Conservation (phyloP, 2,797 vertebrate species). For the Clarias fuscus region DNA sequence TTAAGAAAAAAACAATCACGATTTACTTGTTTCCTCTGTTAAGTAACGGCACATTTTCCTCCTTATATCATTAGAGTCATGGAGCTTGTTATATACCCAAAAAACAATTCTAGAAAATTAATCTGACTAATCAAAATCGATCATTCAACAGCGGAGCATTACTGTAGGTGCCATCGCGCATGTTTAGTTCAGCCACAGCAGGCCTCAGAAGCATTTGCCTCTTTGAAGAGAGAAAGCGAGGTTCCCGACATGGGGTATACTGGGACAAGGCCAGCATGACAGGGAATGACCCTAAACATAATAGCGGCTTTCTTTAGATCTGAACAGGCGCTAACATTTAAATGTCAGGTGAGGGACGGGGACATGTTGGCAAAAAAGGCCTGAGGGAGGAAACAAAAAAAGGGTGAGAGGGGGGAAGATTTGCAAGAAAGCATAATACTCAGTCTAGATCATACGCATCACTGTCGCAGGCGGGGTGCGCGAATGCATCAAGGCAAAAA, state of each 20-base stretch:
- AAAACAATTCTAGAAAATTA: background rate
- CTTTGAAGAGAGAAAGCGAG: conserved; percentile 46
- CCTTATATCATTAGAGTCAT: background rate
- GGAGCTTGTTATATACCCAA: background rate
- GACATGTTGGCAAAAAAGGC: conserved; percentile 46
- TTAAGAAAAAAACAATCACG: background rate
- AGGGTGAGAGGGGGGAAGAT: background rate
- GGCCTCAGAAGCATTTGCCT: conserved; percentile 16
- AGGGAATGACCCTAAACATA: conserved; percentile 50
- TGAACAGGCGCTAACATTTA: conserved; percentile 58
- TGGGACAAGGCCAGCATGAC: conserved; percentile 37
- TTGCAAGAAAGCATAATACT: background rate
- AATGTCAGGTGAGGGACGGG: conserved; percentile 53
- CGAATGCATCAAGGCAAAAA: background rate
- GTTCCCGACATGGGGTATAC: conserved; percentile 21
- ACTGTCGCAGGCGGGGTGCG: conserved; percentile 12
- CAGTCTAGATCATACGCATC: conserved; percentile 12
- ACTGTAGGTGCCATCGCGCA: background rate
- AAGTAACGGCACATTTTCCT: background rate
- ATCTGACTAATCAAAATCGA: background rate
- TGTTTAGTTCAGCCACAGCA: conserved; percentile 4
- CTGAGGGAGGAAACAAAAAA: conserved; percentile 15
- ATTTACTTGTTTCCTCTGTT: background rate
- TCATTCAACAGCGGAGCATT: background rate
- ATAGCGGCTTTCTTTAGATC: conserved; percentile 55